These are phyloP conservation scores for Caenorhabditis becei DNA, from an alignment of 2,888 invertebrate genomes.

Conservation along the genomic window DNA sequence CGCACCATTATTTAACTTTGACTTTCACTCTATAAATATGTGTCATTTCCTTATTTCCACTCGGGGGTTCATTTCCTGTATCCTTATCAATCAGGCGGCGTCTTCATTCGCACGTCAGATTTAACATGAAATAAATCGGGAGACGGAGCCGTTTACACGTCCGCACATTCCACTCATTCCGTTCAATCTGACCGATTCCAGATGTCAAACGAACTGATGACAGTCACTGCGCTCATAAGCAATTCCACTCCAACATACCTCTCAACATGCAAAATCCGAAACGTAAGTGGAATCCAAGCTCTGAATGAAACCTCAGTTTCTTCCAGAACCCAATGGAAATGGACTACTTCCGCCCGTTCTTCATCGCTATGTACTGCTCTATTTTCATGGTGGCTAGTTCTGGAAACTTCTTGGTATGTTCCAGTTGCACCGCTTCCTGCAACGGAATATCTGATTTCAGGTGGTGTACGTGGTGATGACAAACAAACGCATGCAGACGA, in stretches of 20 bases:
- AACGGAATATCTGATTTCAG: conserved; percentile 11
- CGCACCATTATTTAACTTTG: not conserved
- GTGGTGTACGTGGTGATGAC: conserved; percentile 93
- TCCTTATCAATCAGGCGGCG: conserved; percentile 16
- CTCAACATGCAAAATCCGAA: conserved; percentile 39
- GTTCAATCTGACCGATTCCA: not conserved
- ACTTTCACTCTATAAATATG: conserved; percentile 13
- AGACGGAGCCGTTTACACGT: not conserved
- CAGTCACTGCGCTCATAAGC: conserved; percentile 29
- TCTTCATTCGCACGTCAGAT: conserved; percentile 28
- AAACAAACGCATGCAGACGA: conserved; percentile 96
- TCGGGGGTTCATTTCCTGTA: conserved; percentile 31
- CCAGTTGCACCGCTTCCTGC: not conserved
- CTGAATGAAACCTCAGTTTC: too few relatives aligned
- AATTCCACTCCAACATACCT: conserved; percentile 16
- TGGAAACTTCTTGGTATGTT: conserved; percentile 88
- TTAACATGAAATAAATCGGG: not conserved
- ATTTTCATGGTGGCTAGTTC: conserved; percentile 92
- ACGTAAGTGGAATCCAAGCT: too few relatives aligned
- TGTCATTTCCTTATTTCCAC: conserved; percentile 12
- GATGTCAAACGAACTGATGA: conserved; percentile 44
- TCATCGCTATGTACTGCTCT: conserved; percentile 85
- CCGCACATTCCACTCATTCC: not conserved
- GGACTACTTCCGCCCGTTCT: conserved; percentile 61
- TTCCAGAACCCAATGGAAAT: conserved; percentile 62